Percentiles rank a stretch among this genome's conserved stretches.
Evolutionary conservation across 2,113 vertebrate species (phyloP).

Genomic region (Sander lucioperca): DNA sequence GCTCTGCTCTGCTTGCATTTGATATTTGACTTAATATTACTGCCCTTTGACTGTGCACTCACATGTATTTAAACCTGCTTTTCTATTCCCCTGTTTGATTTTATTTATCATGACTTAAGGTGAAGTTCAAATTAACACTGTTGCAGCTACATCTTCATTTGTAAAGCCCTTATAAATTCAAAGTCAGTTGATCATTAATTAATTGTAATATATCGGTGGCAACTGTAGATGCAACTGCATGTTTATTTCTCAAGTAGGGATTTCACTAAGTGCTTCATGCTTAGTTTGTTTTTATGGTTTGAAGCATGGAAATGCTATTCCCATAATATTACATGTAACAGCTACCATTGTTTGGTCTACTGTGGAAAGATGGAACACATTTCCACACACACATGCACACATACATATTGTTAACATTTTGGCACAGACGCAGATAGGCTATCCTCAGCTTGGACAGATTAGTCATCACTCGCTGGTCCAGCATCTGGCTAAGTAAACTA

Average conservation of each 20-base stretch:
- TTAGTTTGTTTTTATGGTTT: neutral
- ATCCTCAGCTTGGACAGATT: slow-evolving; percentile 73
- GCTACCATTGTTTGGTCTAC: slow-evolving; percentile 59
- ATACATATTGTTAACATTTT: slow-evolving; percentile 63
- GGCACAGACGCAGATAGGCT: slow-evolving; percentile 46
- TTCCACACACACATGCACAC: slow-evolving; percentile 32
- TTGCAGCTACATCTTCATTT: neutral
- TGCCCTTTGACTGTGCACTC: slow-evolving; percentile 24
- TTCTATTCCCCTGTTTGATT: neutral
- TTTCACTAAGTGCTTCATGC: neutral
- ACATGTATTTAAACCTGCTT: neutral
- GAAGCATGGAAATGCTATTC: slow-evolving; percentile 1
- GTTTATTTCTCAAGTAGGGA: neutral
- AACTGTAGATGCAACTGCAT: slow-evolving; percentile 4
- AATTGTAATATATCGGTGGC: neutral
- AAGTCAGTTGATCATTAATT: neutral
- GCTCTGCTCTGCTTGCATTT: slow-evolving; percentile 25
- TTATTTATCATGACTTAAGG: slow-evolving; percentile 7
- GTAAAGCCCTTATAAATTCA: neutral
- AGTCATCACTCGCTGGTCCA: slow-evolving; percentile 48
- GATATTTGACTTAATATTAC: slow-evolving; percentile 46
- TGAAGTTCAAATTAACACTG: neutral
- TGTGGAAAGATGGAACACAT: slow-evolving; percentile 51
- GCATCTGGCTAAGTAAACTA: slow-evolving; percentile 55
- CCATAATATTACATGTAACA: slow-evolving; percentile 41